phyloP scores from a whole-genome alignment of 2,113 vertebrate genomes.

The Pelmatolapia mariae region DNA sequence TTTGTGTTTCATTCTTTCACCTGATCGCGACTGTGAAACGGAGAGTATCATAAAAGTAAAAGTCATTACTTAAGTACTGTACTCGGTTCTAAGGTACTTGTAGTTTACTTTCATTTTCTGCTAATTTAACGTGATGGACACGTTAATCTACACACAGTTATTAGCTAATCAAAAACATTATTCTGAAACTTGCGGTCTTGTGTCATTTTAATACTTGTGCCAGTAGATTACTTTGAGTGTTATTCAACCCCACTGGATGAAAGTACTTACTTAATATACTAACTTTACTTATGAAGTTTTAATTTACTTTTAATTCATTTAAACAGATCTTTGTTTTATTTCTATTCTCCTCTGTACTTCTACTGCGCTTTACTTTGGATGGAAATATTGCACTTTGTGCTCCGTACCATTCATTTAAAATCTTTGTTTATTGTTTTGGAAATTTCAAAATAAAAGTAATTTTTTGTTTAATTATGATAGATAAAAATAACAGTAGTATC shows the following conservation, averaged over 20 bases:
- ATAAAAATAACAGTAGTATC: not conserved
- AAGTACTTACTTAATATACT: not conserved
- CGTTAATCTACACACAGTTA: not conserved
- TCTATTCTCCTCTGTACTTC: not conserved
- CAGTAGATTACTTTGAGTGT: not conserved
- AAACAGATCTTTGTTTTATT: not conserved
- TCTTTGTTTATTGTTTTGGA: not conserved
- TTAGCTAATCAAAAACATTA: not conserved
- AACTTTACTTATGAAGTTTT: not conserved
- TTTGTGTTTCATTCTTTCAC: not conserved
- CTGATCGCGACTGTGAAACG: not conserved
- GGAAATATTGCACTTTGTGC: not conserved
- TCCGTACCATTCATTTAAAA: fast-evolving
- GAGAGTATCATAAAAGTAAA: not conserved
- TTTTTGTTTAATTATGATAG: not conserved
- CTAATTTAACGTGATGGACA: not conserved
- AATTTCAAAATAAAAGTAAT: not conserved
- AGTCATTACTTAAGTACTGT: not conserved
- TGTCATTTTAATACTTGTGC: not conserved
- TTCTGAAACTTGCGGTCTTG: not conserved
- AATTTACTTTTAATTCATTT: not conserved
- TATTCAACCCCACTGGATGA: fast-evolving
- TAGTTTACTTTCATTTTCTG: not conserved
- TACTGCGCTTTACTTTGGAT: not conserved
- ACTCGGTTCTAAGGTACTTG: not conserved